Evolutionary conservation across 2,113 vertebrate genomes (phyloP).

Genomic region (Synchiropus splendidus): DNA sequence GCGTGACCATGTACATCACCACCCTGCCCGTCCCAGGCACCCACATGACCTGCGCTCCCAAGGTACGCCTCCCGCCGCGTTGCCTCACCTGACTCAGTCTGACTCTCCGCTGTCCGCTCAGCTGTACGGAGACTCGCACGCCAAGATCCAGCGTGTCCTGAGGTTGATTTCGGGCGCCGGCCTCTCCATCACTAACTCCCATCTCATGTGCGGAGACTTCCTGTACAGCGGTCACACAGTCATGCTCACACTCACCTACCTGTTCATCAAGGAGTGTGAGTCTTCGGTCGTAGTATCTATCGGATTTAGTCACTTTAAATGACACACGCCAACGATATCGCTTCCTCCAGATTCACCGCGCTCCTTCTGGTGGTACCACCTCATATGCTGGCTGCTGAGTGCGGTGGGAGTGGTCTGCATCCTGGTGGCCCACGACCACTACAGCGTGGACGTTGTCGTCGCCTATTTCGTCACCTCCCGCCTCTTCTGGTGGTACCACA

Average conservation of each 20-base stretch:
- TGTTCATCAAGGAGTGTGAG: slow-evolving; percentile 99
- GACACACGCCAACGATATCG: not conserved
- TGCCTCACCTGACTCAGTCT: no score
- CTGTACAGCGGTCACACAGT: slow-evolving; percentile 96
- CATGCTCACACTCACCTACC: slow-evolving; percentile 84
- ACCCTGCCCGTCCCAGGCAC: slow-evolving; percentile 91
- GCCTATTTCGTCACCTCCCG: slow-evolving; percentile 93
- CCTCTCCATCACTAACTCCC: slow-evolving; percentile 88
- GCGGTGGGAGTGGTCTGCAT: slow-evolving; percentile 87
- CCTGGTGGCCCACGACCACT: slow-evolving; percentile 91
- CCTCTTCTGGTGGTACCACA: slow-evolving; percentile 98
- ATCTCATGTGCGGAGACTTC: slow-evolving; percentile 93
- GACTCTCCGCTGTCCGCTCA: no score
- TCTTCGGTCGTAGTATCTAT: slow-evolving; percentile 29
- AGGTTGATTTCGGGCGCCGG: slow-evolving; percentile 88
- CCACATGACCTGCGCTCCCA: slow-evolving; percentile 93
- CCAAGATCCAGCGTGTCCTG: slow-evolving; percentile 84
- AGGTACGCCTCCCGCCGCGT: slow-evolving; percentile 58
- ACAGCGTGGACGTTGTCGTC: slow-evolving; percentile 87
- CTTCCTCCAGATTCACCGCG: slow-evolving; percentile 79
- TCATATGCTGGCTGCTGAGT: slow-evolving; percentile 90
- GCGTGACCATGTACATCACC: slow-evolving; percentile 94
- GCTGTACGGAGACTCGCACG: slow-evolving; percentile 89
- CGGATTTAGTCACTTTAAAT: no score
- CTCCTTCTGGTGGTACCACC: slow-evolving; percentile 95